Evolutionary conservation across 2,888 invertebrate species (phyloP), one percentile per base, ranked within the genome.

Genomic region (Hypercompe scribonia): DNA sequence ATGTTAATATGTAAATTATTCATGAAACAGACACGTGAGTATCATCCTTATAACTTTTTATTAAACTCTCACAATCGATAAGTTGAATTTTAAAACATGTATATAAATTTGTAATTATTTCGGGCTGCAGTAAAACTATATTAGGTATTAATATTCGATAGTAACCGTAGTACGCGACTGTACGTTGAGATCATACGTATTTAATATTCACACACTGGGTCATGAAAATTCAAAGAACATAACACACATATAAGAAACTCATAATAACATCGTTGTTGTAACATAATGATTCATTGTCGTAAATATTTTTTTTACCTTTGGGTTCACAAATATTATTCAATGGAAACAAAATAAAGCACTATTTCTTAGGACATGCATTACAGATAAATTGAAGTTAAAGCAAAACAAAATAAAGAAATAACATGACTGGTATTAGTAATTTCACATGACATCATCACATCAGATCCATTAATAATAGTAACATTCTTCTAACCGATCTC

Each of bases 141-240:
- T 4, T 21, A 46, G 46, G 46, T 46, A 46, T 46, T 54, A n/a
- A n/a, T 54, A 54, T n/a, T 24, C 24, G 8, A 8, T 10, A 54
- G 24, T 11, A 10, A n/a, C 0, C 24, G 21, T 11, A 58, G 58
- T 28, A 28, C 1, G 28, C 4, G 28, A 28, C 15, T 58, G 10
- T 58, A 4, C 28, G 28, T 61, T 61, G 31, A 61, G 15, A 61
- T 31, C 31, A 58, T 61, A 31, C 31, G 15, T 18, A 10, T 0
- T 61, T 28, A 13, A 66, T 28, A 66, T 46, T 66, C 66, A 46
- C 66, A 66, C 66, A 66, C 33, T 33, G 18, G 65, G 46, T 66
- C 33, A 46, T 66, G 66, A 42, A 42, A 39, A 46, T 66, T 33
- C 66, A 66, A 66, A 46, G 42, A 66, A 66, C 31, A 24, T 11